A percentile compares a stretch with the other conserved stretches of the same genome.
Conservation (phyloP, 2,888 invertebrate genomes). For the Danaus chrysippus region DNA sequence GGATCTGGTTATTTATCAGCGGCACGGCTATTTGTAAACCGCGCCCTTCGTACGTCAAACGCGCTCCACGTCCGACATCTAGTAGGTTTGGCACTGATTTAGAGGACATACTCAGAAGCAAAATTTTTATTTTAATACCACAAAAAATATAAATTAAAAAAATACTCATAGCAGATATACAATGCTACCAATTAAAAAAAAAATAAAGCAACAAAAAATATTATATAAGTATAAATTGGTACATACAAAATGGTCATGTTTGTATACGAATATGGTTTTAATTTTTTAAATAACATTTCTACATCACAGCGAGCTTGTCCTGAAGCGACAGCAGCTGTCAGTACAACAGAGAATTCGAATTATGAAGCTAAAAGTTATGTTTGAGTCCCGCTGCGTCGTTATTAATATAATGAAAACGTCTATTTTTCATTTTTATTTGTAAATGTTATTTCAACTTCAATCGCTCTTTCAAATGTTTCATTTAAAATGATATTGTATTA, state of each 20-base stretch:
- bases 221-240: too few species aligned
- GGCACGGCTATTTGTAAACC: conserved; percentile 18
- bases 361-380: conserved; percentile 46
- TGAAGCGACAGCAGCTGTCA: conserved; percentile 55
- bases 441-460: conserved; percentile 17
- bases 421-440: conserved; percentile 20
- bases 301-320: conserved; percentile 36
- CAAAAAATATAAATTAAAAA: too few species aligned
- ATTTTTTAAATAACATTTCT: conserved; percentile 42
- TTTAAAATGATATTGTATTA: conserved; percentile 39
- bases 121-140: too few species aligned
- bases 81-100: conserved; percentile 14
- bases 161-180: too few species aligned
- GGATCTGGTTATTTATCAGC: conserved; percentile 40
- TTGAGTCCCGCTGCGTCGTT: conserved; percentile 20
- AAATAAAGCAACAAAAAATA: too few species aligned
- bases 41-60: conserved; percentile 19
- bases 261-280: conserved; percentile 24
- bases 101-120: neutral
- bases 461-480: conserved; percentile 12
- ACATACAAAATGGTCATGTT: neutral
- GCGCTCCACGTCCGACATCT: conserved; percentile 19
- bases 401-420: conserved; percentile 29
- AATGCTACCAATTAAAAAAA: too few species aligned
- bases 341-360: conserved; percentile 48